Conservation (phyloP, 2,888 invertebrate species). For the Oxyscelio sp. region DNA sequence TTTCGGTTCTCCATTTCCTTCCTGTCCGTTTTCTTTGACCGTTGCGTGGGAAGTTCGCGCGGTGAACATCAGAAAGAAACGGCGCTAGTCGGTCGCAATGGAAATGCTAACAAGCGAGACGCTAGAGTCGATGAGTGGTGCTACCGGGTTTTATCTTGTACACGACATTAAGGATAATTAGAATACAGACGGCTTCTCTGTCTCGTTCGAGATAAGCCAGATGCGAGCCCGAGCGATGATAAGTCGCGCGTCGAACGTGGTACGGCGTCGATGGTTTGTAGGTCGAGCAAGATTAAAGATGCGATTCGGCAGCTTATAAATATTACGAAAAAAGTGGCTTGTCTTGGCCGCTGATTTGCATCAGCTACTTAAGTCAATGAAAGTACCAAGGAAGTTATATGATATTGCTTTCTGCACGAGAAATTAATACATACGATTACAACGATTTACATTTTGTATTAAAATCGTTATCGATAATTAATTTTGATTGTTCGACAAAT, state of each 20-base stretch:
- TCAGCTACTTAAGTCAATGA: slow-evolving; percentile 40
- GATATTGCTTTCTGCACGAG: slow-evolving; percentile 7
- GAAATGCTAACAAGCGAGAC: too few species aligned
- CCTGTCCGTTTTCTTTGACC: too few species aligned
- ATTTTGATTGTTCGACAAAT: slow-evolving; percentile 28
- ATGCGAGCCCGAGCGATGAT: slow-evolving; percentile 42
- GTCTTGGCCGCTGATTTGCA: slow-evolving; percentile 42
- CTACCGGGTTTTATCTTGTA: slow-evolving; percentile 72
- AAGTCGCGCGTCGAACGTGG: slow-evolving; percentile 31
- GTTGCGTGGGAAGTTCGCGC: too few species aligned
- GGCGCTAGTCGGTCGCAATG: too few species aligned
- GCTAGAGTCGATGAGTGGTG: too few species aligned
- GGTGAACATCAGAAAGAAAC: too few species aligned
- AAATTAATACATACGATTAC: slow-evolving; percentile 49
- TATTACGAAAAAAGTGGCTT: slow-evolving; percentile 37
- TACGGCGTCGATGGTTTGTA: slow-evolving; percentile 50
- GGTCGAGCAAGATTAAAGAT: slow-evolving; percentile 66
- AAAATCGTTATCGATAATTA: slow-evolving; percentile 38
- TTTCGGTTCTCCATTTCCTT: too few species aligned
- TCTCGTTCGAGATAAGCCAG: slow-evolving; percentile 54
- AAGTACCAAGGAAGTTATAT: too few species aligned
- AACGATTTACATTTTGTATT: slow-evolving; percentile 44
- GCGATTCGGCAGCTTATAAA: slow-evolving; percentile 61
- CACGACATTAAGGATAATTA: slow-evolving; percentile 73
- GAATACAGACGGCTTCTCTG: slow-evolving; percentile 60